phyloP scores from a whole-genome alignment of 2,797 vertebrate species.

The Kryptolebias ocellatus region DNA sequence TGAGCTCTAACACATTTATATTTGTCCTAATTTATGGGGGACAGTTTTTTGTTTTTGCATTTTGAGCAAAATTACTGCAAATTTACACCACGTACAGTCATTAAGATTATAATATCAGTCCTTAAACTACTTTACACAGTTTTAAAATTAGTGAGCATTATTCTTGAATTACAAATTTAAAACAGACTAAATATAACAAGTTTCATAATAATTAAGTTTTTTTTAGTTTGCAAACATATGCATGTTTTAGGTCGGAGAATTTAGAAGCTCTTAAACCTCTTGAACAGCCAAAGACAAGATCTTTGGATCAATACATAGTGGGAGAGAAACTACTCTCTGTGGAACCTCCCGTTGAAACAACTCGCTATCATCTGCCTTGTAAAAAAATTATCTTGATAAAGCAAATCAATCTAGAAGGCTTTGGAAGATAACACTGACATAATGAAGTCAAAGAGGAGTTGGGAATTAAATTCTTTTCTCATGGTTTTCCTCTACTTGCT shows the following conservation, averaged over 20 bases:
- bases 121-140: too few species aligned
- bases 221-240: slow-evolving; percentile 7
- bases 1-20: too few species aligned
- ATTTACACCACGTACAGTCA: too few species aligned
- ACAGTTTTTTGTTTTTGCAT: too few species aligned
- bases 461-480: slow-evolving; percentile 4
- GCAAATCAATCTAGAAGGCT: slow-evolving; percentile 50
- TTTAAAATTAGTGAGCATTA: background rate
- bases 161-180: background rate
- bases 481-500: background rate
- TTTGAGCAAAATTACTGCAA: too few species aligned
- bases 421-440: slow-evolving; percentile 29
- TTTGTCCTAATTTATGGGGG: too few species aligned
- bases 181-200: background rate
- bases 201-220: background rate
- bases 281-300: slow-evolving; percentile 27
- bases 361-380: slow-evolving; percentile 26
- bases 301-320: slow-evolving; percentile 57
- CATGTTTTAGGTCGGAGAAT: slow-evolving; percentile 4
- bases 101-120: too few species aligned
- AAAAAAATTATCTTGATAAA: slow-evolving; percentile 58
- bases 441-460: slow-evolving; percentile 35
- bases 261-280: slow-evolving; percentile 32
- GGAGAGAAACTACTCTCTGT: slow-evolving; percentile 69
- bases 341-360: slow-evolving; percentile 50